A percentile compares a stretch with the other conserved stretches of the same genome.
These are phyloP conservation scores for Calidris pygmaea DNA, from an alignment of 2,113 vertebrate species.

Conservation along the genomic window DNA sequence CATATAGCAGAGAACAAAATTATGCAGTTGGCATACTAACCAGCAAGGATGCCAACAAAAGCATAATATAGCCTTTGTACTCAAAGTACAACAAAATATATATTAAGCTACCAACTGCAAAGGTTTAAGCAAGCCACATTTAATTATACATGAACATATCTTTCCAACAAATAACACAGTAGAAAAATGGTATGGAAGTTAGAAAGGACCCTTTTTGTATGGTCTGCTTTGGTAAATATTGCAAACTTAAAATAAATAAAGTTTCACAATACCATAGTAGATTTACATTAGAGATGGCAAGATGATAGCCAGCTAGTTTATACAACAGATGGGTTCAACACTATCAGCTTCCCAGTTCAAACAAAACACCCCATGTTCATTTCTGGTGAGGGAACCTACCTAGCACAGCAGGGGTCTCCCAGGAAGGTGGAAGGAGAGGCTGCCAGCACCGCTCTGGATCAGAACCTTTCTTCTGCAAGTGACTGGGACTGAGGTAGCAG, in stretches of 20 bases:
- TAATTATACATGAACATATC: conserved; percentile 69
- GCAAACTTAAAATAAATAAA: conserved; percentile 58
- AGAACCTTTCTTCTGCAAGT: not conserved
- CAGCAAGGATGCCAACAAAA: conserved; percentile 76
- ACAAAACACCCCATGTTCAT: not conserved
- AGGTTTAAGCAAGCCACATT: conserved; percentile 77
- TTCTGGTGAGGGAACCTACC: not conserved
- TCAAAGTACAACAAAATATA: conserved; percentile 72
- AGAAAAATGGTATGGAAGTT: conserved; percentile 44
- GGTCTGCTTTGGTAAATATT: conserved; percentile 51
- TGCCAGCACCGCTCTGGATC: not conserved
- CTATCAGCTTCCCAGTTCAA: conserved; percentile 15
- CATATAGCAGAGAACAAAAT: conserved; percentile 76
- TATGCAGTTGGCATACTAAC: conserved; percentile 70
- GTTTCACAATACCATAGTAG: conserved; percentile 33
- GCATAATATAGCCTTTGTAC: conserved; percentile 78
- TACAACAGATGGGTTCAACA: conserved; percentile 18
- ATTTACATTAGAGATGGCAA: conserved; percentile 50
- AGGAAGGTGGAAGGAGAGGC: not conserved
- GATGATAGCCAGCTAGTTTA: conserved; percentile 43
- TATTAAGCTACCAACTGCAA: conserved; percentile 79
- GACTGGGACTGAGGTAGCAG: not conserved
- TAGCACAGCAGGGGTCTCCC: not conserved
- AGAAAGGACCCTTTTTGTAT: conserved; percentile 45
- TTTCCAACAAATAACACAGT: conserved; percentile 52